A percentile compares a stretch with the other conserved stretches of the same genome.
These are phyloP conservation scores for Protaetia brevitarsis DNA, from an alignment of 1,140 invertebrate genomes.

Conservation along the genomic window DNA sequence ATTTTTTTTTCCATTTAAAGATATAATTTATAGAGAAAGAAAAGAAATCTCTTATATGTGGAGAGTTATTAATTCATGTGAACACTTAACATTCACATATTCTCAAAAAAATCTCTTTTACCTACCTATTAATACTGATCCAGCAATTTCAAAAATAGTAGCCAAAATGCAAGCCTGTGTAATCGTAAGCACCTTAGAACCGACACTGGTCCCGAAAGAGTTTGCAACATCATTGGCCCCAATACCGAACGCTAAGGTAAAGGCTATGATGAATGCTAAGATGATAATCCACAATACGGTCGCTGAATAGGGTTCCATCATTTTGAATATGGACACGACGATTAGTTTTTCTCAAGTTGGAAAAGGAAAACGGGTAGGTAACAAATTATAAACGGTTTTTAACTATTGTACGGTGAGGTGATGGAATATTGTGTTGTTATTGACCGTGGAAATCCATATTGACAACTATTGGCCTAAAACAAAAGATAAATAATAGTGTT, in stretches of 20 bases:
- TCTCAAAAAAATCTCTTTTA: conserved; percentile 26
- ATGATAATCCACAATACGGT: conserved; percentile 82
- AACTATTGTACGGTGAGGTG: conserved; percentile 7
- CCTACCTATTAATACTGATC: conserved; percentile 83
- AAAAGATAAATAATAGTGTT: neutral
- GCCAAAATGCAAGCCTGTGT: conserved; percentile 90
- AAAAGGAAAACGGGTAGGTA: conserved; percentile 1
- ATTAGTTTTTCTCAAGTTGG: no score
- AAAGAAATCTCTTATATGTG: no score
- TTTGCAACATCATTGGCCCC: conserved; percentile 99
- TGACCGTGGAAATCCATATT: conserved; percentile 29
- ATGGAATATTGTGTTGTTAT: conserved; percentile 21
- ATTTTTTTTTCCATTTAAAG: no score
- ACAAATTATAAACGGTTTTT: conserved; percentile 2
- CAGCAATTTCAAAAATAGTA: conserved; percentile 92
- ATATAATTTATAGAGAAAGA: no score
- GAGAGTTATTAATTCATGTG: no score
- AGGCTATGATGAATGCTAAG: conserved; percentile 89
- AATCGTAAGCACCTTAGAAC: conserved; percentile 91
- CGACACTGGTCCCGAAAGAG: conserved; percentile 96
- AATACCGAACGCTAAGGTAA: conserved; percentile 93
- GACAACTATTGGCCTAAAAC: conserved; percentile 26
- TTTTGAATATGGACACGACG: conserved; percentile 28
- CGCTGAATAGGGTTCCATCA: conserved; percentile 64
- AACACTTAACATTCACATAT: no score